Evolutionary conservation across 2,888 invertebrate genomes (phyloP), one percentile per base, ranked within the genome.

Genomic region (Euproctis similis): DNA sequence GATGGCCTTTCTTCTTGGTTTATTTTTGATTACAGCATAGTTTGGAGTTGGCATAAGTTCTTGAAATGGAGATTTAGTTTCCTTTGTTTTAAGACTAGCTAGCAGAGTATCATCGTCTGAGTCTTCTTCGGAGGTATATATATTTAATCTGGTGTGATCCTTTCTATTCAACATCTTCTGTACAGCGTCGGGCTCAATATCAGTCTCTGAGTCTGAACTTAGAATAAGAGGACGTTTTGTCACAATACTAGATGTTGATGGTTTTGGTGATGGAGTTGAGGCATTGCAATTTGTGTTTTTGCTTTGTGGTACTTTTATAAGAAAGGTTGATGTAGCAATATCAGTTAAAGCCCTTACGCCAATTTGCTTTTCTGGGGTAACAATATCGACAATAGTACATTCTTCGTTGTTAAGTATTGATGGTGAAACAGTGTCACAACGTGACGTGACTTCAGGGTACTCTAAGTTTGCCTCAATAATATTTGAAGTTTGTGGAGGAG

Each of bases 41-140:
- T 37, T 29, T 24, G 39, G 39, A 2, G 36, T 40, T 12, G 40
- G 40, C 8, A 40, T 31, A 13, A 31, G 21, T 36, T 36, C 21
- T 3, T 40, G 34, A 27, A 28, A 28, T 10, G 12, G 28, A n/a
- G 28, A 28, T 28, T 28, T 28, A 26, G 17, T 26, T 26, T 26
- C 26, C 17, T 26, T 26, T 16, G 26, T 16, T 26, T 26, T 26
- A 26, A 26, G 26, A 16, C 17, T 14, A 9, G 28, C 28, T 13
- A 28, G 13, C 21, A 8, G 28, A 21, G 10, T 20, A 21, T 28
- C 7, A 28, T 28, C 21, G 14, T 21, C 12, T 20, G 21, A 28
- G 12, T 28, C 28, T 20, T 12, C 21, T 20, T 28, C 22, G 12
- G 14, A 28, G 12, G 14, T 8, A 28, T 28, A 28, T 12, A 28